A percentile compares a stretch with the other conserved stretches of the same genome.
These are phyloP conservation scores for Melanaphis sacchari DNA, from an alignment of 1,140 invertebrate genomes.

Conservation along the genomic window DNA sequence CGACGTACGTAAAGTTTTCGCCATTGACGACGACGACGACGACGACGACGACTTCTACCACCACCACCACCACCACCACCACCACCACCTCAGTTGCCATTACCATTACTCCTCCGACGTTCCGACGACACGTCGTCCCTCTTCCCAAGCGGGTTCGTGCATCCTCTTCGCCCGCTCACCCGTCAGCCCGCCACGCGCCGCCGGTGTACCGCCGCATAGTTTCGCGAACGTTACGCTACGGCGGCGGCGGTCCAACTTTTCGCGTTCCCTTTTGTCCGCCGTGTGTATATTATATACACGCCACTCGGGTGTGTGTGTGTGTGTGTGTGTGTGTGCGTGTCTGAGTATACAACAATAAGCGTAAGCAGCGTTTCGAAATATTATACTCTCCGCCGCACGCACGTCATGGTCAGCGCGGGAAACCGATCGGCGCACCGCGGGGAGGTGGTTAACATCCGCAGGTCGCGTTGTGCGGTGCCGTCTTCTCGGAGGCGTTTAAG, in stretches of 20 bases:
- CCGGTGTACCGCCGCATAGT: slow-evolving; percentile 3
- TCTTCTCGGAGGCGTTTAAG: neutral
- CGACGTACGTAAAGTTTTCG: slow-evolving; percentile 1
- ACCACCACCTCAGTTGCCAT: no score
- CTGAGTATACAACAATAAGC: slow-evolving; percentile 2
- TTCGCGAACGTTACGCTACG: slow-evolving; percentile 19
- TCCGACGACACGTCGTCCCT: neutral
- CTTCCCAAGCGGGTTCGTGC: neutral
- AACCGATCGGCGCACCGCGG: neutral
- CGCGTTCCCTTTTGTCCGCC: neutral
- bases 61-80: no score
- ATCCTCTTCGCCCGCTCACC: neutral
- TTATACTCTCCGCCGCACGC: neutral
- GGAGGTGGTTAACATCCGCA: neutral
- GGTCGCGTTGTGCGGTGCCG: neutral
- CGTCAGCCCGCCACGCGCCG: neutral
- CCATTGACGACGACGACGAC: neutral
- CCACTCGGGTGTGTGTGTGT: neutral
- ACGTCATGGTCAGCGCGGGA: neutral
- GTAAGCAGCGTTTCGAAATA: neutral
- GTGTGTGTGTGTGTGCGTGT: neutral
- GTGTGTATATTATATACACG: neutral
- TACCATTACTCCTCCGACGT: neutral
- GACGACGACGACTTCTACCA: neutral
- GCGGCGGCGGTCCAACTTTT: neutral